phyloP scores from a whole-genome alignment of 2,888 invertebrate genomes.

The Lasioglossum marginatum region DNA sequence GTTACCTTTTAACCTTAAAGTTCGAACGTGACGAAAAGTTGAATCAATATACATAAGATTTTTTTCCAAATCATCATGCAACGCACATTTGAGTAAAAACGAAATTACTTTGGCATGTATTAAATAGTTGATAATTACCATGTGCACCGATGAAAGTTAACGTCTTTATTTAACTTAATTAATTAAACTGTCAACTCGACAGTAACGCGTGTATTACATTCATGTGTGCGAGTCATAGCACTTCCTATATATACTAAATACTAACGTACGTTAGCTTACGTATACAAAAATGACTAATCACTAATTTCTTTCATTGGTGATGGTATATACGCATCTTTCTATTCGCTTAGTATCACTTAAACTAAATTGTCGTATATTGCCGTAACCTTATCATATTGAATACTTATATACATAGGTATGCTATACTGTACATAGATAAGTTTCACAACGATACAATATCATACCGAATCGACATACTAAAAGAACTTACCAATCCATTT shows the following conservation, averaged over 20 bases:
- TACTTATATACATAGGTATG: not conserved
- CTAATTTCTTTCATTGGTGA: conserved; percentile 21
- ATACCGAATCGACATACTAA: not conserved
- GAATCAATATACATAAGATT: conserved; percentile 31
- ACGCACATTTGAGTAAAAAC: conserved; percentile 23
- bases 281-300: conserved; percentile 48
- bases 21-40: conserved; percentile 36
- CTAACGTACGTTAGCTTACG: conserved; percentile 12
- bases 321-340: not conserved
- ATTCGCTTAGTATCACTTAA: conserved; percentile 16
- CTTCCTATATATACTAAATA: conserved; percentile 23
- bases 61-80: conserved; percentile 50
- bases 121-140: conserved; percentile 30
- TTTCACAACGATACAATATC: not conserved
- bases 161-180: conserved; percentile 41
- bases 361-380: conserved; percentile 35
- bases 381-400: conserved; percentile 27
- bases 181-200: conserved; percentile 65
- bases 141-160: conserved; percentile 37
- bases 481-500: not conserved
- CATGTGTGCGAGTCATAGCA: conserved; percentile 21
- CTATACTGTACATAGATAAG: not conserved
- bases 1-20: conserved; percentile 66
- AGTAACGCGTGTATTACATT: conserved; percentile 44
- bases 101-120: conserved; percentile 36